Percentiles rank a stretch among this genome's conserved stretches.
Conservation (phyloP, 2,113 vertebrate genomes). For the Chloroceryle aenea region DNA sequence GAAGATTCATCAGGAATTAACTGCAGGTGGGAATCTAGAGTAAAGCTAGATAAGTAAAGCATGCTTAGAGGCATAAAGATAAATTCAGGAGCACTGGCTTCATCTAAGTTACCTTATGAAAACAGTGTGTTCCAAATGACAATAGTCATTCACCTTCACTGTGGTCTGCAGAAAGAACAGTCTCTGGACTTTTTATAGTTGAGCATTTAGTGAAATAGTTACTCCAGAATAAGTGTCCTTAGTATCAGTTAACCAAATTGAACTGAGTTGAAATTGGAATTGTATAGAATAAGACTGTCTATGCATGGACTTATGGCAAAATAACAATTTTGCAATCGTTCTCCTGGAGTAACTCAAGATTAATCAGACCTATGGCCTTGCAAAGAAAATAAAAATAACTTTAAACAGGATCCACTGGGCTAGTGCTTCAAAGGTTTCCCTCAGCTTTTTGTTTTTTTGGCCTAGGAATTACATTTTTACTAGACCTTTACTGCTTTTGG, state of each 20-base stretch:
- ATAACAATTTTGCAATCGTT: not conserved
- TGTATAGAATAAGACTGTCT: not conserved
- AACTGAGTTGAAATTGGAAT: not conserved
- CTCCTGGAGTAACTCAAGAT: not conserved
- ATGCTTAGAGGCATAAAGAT: not conserved
- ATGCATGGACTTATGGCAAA: not conserved
- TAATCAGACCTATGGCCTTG: not conserved
- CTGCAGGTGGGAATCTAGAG: not conserved
- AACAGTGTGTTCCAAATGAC: not conserved
- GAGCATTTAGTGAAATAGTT: not conserved
- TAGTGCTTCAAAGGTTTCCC: not conserved
- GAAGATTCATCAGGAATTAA: not conserved
- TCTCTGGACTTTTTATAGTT: not conserved
- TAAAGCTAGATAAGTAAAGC: not conserved
- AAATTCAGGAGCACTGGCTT: not conserved
- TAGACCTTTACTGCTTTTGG: conserved; percentile 3
- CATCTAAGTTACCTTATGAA: not conserved
- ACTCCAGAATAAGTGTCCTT: not conserved
- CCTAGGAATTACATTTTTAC: not conserved
- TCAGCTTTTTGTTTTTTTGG: not conserved
- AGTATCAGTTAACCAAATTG: not conserved
- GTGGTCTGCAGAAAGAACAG: not conserved
- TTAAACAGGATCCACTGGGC: not conserved
- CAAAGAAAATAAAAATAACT: not conserved
- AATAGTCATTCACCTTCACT: not conserved